These are phyloP conservation scores for cat (Felis catus) DNA, from an alignment of 2,113 vertebrate genomes.

Conservation along the genomic window DNA sequence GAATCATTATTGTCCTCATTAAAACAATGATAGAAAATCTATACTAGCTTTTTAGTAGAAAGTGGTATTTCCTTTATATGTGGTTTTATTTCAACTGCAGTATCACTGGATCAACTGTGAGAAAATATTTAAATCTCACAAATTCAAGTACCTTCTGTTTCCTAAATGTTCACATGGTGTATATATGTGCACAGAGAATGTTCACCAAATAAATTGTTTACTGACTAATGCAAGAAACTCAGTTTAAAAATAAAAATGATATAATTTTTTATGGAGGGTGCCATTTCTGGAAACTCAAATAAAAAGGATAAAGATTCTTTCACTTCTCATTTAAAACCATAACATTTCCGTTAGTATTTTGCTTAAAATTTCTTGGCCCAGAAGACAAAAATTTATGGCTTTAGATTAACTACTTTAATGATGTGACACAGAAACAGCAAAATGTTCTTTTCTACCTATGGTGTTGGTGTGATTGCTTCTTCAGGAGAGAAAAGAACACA, in stretches of 20 bases:
- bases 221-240: conserved; percentile 66
- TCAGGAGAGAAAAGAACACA: background rate
- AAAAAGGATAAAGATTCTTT: conserved; percentile 65
- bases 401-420: conserved; percentile 32
- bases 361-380: conserved; percentile 59
- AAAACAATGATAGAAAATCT: conserved; percentile 64
- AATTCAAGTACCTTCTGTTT: conserved; percentile 78
- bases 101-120: conserved; percentile 75
- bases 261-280: conserved; percentile 1
- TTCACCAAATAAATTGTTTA: conserved; percentile 75
- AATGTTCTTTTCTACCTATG: conserved; percentile 7
- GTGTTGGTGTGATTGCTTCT: background rate
- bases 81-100: conserved; percentile 72
- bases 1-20: conserved; percentile 19
- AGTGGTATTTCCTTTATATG: conserved; percentile 62
- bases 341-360: conserved; percentile 63
- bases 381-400: conserved; percentile 47
- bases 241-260: conserved; percentile 69
- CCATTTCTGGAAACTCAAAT: conserved; percentile 40
- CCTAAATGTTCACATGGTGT: conserved; percentile 62
- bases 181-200: conserved; percentile 56
- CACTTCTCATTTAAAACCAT: conserved; percentile 49
- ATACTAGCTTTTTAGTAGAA: conserved; percentile 55
- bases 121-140: conserved; percentile 79
- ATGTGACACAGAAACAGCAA: background rate